phyloP scores from a whole-genome alignment of 2,113 vertebrate genomes.

The Tretioscincus oriximinensis region DNA sequence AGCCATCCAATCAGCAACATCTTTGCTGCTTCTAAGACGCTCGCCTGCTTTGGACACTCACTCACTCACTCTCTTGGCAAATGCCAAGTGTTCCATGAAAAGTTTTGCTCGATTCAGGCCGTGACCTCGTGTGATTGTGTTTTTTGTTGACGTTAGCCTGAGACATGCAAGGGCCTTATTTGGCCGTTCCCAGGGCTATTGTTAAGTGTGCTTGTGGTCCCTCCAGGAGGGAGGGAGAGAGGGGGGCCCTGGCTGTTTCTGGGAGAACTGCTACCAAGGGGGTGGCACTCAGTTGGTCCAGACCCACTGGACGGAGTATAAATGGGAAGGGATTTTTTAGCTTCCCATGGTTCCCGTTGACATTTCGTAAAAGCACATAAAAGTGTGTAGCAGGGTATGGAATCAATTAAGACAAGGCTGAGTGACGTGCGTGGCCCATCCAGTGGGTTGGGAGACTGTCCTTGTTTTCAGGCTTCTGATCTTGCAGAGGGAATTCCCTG shows the following conservation, averaged over 20 bases:
- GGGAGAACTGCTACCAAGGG: conserved; percentile 14
- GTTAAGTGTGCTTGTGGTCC: background rate
- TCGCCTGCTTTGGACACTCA: background rate
- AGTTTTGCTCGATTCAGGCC: rapidly evolving
- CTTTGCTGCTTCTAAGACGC: background rate
- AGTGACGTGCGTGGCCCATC: conserved; percentile 18
- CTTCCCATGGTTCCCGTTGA: rapidly evolving
- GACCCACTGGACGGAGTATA: background rate
- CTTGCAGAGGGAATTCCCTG: conserved; percentile 68
- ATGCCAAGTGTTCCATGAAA: background rate
- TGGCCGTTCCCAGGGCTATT: conserved; percentile 3
- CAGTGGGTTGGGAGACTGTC: background rate
- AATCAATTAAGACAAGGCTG: conserved; percentile 21
- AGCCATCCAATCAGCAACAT: background rate
- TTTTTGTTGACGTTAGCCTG: background rate
- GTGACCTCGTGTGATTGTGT: background rate
- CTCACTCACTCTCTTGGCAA: background rate
- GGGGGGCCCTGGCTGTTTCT: background rate
- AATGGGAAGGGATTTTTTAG: background rate
- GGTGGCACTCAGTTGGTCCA: conserved; percentile 30
- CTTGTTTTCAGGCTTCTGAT: conserved; percentile 37
- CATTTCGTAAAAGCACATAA: background rate
- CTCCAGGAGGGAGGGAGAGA: background rate
- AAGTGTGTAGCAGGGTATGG: background rate
- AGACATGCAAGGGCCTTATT: background rate